Base-by-base conservation (phyloP, 2,797 vertebrate species). In the Pelochelys cantorii region DNA sequence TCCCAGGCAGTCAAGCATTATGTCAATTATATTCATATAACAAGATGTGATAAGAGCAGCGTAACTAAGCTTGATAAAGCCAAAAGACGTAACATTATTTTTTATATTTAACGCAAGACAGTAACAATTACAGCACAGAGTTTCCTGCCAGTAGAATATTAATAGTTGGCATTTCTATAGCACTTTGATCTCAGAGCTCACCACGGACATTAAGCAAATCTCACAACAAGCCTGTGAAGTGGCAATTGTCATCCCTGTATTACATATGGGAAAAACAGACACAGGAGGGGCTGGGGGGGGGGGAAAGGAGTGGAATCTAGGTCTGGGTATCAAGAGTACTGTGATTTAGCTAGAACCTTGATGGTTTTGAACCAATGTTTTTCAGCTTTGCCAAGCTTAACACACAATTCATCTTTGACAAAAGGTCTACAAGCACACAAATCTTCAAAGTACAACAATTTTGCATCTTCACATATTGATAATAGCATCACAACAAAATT, bases 21-120 rank as follows among this genome's bases (percentile, higher is more conserved):
- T 79, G 83, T 13, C 52, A 87, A 13, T 7, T 37, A 17, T 12
- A 5, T 79, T 84, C 53, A 12, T 54, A 14, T 54, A 14, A 54
- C 14, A 5, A 31, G 25, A 56, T 0, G 1, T 2, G 1, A 37
- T 13, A 75, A 11, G 4, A 85, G 79, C 23, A 71, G 20, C 15
- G 74, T 3, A 1, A 7, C 1, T n/a, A 48, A 78, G 18, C 17
- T 80, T 71, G 68, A 25, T 5, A 85, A 25, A 89, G 79, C 71
- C 20, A 6, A 85, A 6, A 88, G 0, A 79, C 10, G 23, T 29
- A 88, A 4, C 9, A 34, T 13, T 15, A 13, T 82, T 29, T 3
- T 86, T 65, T 17, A n/a, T n/a, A 37, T 37, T 56, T n/a, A 31
- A 55, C 23, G 53, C 15, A 55, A 22, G 29, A 10, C 9, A 52